Percentiles rank a stretch among this genome's conserved stretches.
Conservation (phyloP, 37 sponge, comb jelly and placozoan species). For the Lycopodina hypogea region DNA sequence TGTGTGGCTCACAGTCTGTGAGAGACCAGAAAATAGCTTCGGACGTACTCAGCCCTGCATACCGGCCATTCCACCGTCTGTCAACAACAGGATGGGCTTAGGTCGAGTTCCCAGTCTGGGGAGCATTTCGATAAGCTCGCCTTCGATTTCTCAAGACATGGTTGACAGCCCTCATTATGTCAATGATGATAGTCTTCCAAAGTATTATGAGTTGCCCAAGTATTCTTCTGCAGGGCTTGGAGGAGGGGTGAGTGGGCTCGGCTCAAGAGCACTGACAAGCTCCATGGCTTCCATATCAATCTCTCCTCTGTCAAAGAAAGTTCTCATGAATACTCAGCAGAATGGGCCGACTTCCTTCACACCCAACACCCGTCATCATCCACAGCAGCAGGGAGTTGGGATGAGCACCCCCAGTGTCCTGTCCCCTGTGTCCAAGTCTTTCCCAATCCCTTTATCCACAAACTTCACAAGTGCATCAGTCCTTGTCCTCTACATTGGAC, state of each 20-base stretch:
- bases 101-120: not conserved
- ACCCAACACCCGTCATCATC: not conserved
- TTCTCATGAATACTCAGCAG: conserved; percentile 12
- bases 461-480: conserved; percentile 45
- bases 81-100: not conserved
- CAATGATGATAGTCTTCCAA: conserved; percentile 16
- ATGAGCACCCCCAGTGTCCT: conserved; percentile 12
- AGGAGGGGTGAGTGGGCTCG: not conserved
- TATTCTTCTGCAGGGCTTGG: not conserved
- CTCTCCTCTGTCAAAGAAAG: conserved; percentile 23
- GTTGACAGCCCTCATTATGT: not conserved
- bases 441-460: conserved; percentile 15
- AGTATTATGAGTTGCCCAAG: conserved; percentile 16
- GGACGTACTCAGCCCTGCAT: not conserved
- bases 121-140: conserved; percentile 24
- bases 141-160: conserved; percentile 13
- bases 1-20: conserved; percentile 73
- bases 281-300: conserved; percentile 10
- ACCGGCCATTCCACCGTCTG: not conserved
- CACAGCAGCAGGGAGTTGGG: not conserved
- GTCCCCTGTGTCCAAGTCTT: not conserved
- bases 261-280: not conserved
- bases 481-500: conserved; percentile 63
- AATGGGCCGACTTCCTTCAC: not conserved
- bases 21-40: conserved; percentile 3